Conservation (phyloP, 2,113 vertebrate species). For the Redunca redunca region DNA sequence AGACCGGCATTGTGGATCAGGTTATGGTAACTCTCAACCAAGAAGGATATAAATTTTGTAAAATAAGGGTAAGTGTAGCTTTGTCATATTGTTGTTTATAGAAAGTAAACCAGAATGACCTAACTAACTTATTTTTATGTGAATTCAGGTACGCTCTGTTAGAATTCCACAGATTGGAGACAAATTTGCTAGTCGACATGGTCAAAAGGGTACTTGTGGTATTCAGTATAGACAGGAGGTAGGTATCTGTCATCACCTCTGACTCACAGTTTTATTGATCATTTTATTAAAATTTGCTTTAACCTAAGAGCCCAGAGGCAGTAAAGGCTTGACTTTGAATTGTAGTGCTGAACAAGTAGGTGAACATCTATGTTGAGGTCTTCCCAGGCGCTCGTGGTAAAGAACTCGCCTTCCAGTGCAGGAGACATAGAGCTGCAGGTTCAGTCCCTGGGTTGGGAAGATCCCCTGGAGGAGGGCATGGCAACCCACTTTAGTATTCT, state of each 20-base stretch:
- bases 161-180: slow-evolving; percentile 99
- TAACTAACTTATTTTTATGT: slow-evolving; percentile 35
- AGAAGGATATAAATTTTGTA: slow-evolving; percentile 99
- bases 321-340: neutral
- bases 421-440: neutral
- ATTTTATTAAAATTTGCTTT: slow-evolving; percentile 31
- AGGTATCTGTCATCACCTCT: neutral
- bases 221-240: slow-evolving; percentile 99
- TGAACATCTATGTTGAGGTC: neutral
- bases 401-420: neutral
- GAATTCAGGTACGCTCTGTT: slow-evolving; percentile 92
- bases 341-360: neutral
- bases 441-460: neutral
- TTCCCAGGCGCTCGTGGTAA: neutral
- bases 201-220: slow-evolving; percentile 98
- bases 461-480: neutral
- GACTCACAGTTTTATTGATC: neutral
- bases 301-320: neutral
- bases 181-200: slow-evolving; percentile 98
- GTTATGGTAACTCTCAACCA: slow-evolving; percentile 99
- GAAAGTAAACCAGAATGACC: neutral
- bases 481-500: neutral
- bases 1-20: slow-evolving; percentile 99
- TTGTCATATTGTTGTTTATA: neutral
- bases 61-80: slow-evolving; percentile 92